Evolutionary conservation across 2,888 invertebrate species (phyloP), one percentile per base, ranked within the genome.

Genomic region (Synergus laeviventris): DNA sequence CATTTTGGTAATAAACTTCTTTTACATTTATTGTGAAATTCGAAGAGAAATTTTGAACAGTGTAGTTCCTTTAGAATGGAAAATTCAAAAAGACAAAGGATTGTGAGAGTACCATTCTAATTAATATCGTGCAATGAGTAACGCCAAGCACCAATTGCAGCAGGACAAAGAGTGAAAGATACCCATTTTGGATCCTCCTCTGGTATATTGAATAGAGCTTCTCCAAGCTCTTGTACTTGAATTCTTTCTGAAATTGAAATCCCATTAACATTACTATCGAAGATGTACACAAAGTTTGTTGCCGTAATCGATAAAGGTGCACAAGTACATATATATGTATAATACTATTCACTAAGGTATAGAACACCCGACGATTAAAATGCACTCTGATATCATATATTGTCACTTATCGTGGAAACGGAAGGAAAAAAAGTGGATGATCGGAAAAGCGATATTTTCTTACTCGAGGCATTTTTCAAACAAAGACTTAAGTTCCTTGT

Each of bases 181-280:
- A 95, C 74, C 95, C 95, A 90, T 95, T 94, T 87, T 95, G 95
- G 79, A 97, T 91, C 85, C 96, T 94, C 84, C 95, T 94, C 83
- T 95, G 95, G 87, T 97, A 97, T 80, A 93, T 92, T 81, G 94
- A 92, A 89, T 95, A 97, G 59, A 96, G 92, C 74, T 94, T 93
- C 90, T 96, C 96, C 81, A 97, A 91, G 87, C 94, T 94, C 86
- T 95, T 94, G 83, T 95, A 94, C 86, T 93, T 92, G 87, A 96
- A 97, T 91, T 96, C 95, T 87, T 94, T 94, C 96, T 97, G 92
- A 76, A 85, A 85, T 49, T 31, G 74, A 36, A 75, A 74, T 9
- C 61, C 8, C 36, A 18, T 21, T 31, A 8, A 61, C 16, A 61
- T 24, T 61, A 31, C 21, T 16, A 16, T 61, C n/a, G 24, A 42